Conservation (phyloP, 2,113 vertebrate genomes). For the Polypterus bichir region DNA sequence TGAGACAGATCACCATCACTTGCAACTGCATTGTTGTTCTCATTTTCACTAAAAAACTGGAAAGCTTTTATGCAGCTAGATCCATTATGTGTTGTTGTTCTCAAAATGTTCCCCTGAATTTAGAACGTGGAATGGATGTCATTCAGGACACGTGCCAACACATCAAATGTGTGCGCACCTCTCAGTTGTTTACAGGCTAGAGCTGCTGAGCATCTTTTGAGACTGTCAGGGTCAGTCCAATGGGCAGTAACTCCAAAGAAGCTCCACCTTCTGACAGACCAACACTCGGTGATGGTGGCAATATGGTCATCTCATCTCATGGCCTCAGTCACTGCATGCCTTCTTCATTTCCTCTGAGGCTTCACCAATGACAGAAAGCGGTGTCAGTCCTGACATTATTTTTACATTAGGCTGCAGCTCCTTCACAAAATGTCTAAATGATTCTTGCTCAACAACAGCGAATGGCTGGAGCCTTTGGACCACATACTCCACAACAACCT, state of each 20-base stretch:
- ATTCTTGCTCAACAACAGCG: constrained; percentile 11
- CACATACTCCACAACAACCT: constrained; percentile 12
- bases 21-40: constrained; percentile 10
- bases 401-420: constrained; percentile 10
- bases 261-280: constrained; percentile 9
- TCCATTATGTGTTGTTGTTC: constrained; percentile 21
- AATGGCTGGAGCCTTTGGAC: constrained; percentile 13
- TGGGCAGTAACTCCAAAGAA: constrained; percentile 20
- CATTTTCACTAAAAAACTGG: constrained; percentile 15
- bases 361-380: constrained; percentile 12
- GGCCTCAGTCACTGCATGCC: constrained; percentile 5
- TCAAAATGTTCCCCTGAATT: constrained; percentile 16
- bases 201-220: constrained; percentile 13
- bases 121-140: constrained; percentile 17
- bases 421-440: constrained; percentile 8
- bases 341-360: constrained; percentile 19
- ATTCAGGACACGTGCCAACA: constrained; percentile 10
- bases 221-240: constrained; percentile 16
- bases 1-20: constrained; percentile 1
- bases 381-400: constrained; percentile 9
- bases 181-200: constrained; percentile 18
- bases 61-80: constrained; percentile 21
- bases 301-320: constrained; percentile 17
- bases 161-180: constrained; percentile 17
- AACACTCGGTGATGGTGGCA: constrained; percentile 21